These are phyloP conservation scores for Archocentrus centrarchus DNA, from an alignment of 2,113 vertebrate species.

Conservation along the genomic window DNA sequence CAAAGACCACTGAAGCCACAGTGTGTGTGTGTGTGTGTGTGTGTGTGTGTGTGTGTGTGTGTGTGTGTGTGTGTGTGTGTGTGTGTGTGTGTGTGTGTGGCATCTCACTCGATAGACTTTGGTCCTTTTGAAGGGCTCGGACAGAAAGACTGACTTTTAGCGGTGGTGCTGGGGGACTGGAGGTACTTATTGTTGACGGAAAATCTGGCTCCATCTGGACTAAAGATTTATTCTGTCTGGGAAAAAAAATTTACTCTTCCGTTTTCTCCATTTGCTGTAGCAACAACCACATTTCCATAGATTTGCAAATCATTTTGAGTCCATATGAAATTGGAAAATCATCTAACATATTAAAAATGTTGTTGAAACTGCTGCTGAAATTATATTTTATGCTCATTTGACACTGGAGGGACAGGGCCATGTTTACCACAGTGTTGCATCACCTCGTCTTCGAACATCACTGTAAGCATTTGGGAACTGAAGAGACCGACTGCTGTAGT, in stretches of 20 bases:
- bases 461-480: neutral
- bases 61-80: neutral
- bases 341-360: neutral
- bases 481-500: neutral
- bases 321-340: neutral
- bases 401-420: neutral
- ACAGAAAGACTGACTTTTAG: constrained; percentile 26
- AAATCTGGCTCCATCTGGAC: constrained; percentile 11
- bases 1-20: constrained; percentile 20
- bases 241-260: neutral
- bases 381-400: neutral
- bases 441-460: constrained; percentile 1
- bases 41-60: neutral
- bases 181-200: neutral
- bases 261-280: neutral
- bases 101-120: constrained; percentile 17
- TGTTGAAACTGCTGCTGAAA: neutral
- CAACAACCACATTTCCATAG: neutral
- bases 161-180: constrained; percentile 3
- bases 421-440: constrained; percentile 4
- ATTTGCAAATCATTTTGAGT: neutral
- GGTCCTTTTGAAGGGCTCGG: constrained; percentile 16
- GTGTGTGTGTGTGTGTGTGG: neutral
- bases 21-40: neutral
- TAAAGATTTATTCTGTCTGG: neutral